A percentile compares a stretch with the other conserved stretches of the same genome.
phyloP scores from a whole-genome alignment of 1,140 invertebrate species.

The Akabosia matsudoensis region DNA sequence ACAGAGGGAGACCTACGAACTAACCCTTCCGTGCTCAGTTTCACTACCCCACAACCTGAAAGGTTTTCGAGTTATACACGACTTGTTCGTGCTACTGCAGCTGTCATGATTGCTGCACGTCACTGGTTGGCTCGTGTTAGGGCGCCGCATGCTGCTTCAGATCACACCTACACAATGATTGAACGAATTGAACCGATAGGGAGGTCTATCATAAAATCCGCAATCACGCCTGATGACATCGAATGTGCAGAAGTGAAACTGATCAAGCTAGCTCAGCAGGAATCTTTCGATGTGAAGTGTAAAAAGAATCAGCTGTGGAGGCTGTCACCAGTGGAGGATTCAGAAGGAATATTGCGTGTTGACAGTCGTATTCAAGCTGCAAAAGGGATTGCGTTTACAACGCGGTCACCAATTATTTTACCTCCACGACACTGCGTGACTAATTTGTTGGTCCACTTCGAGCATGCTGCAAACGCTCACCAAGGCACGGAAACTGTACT shows the following conservation, averaged over 20 bases:
- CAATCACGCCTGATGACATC: background rate
- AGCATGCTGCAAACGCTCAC: background rate
- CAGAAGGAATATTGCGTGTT: background rate
- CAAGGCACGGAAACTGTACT: background rate
- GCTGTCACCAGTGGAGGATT: background rate
- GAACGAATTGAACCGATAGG: too few relatives aligned
- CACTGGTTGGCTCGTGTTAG: too few relatives aligned
- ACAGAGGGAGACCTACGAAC: too few relatives aligned
- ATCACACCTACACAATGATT: too few relatives aligned
- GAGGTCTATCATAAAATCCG: background rate
- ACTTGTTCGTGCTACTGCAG: background rate
- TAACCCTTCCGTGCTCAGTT: too few relatives aligned
- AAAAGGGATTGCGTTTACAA: background rate
- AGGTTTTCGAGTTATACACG: background rate
- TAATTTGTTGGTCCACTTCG: background rate
- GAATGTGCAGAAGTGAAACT: background rate
- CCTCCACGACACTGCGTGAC: slow-evolving; percentile 11
- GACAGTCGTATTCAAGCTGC: background rate
- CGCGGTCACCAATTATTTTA: background rate
- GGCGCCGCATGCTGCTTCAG: too few relatives aligned
- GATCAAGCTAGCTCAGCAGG: background rate
- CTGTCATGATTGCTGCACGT: too few relatives aligned
- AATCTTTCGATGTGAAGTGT: background rate
- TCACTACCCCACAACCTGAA: too few relatives aligned
- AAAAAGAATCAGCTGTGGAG: background rate